A percentile compares a stretch with the other conserved stretches of the same genome.
Conservation (phyloP, 2,113 vertebrate genomes). For the Xenotilapia longispinis region DNA sequence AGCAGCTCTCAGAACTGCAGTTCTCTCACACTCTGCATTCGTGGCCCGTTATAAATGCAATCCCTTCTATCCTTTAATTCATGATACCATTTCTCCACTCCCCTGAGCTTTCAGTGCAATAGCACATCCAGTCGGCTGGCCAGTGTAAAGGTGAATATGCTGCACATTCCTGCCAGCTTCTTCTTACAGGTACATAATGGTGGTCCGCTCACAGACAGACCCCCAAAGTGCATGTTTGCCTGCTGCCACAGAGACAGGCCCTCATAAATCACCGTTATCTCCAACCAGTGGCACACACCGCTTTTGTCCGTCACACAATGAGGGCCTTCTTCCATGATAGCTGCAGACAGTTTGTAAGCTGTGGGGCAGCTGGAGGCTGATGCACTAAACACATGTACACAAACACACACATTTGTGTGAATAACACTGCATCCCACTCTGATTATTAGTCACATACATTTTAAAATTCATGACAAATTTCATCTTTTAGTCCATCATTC, state of each 20-base stretch:
- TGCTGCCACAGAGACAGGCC: conserved; percentile 55
- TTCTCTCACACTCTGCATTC: neutral
- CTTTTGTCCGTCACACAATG: conserved; percentile 70
- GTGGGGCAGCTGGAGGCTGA: conserved; percentile 12
- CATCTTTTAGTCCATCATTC: neutral
- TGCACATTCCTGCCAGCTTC: neutral
- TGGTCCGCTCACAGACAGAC: neutral
- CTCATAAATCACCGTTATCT: conserved; percentile 76
- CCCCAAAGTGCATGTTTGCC: conserved; percentile 57
- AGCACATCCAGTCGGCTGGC: neutral
- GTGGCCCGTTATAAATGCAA: neutral
- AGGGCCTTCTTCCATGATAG: conserved; percentile 48
- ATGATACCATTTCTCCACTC: neutral
- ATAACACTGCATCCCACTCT: neutral
- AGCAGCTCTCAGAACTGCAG: neutral
- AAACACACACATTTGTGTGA: neutral
- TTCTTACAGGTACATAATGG: conserved; percentile 8
- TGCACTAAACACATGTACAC: neutral
- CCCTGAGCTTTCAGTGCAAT: neutral
- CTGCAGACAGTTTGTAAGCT: conserved; percentile 42
- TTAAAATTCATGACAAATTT: neutral
- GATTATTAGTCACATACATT: neutral
- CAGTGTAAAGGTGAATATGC: neutral
- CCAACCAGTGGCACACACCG: conserved; percentile 59
- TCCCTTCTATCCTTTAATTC: neutral